Conservation (phyloP, 1,140 invertebrate species). For the Sesamia nonagrioides region DNA sequence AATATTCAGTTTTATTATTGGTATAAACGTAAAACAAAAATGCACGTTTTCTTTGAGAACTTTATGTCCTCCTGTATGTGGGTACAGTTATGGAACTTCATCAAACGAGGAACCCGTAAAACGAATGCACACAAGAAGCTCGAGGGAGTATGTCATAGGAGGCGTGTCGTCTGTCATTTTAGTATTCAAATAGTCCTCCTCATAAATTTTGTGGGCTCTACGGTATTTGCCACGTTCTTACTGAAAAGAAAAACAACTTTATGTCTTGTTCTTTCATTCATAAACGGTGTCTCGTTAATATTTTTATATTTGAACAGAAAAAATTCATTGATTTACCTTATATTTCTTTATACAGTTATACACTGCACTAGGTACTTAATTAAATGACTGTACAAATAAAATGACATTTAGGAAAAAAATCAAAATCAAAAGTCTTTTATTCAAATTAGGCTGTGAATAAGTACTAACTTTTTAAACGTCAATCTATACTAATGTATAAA, state of each 20-base stretch:
- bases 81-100: background rate
- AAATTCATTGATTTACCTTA: no score
- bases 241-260: background rate
- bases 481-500: no score
- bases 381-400: no score
- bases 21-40: background rate
- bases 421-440: no score
- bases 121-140: conserved; percentile 32
- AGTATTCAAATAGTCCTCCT: conserved; percentile 38
- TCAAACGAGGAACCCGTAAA: conserved; percentile 21
- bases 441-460: no score
- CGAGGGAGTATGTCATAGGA: background rate
- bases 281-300: no score
- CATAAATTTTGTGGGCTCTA: conserved; percentile 30
- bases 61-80: background rate
- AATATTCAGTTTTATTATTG: background rate
- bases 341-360: no score
- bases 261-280: background rate
- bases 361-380: no score
- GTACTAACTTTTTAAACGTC: no score
- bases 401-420: no score
- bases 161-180: conserved; percentile 30
- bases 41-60: background rate
- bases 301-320: no score
- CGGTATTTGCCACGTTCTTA: conserved; percentile 2